Evolutionary conservation across 2,888 invertebrate genomes (phyloP), one percentile per base, ranked within the genome.

Genomic region (Acanthosepion pharaonis): DNA sequence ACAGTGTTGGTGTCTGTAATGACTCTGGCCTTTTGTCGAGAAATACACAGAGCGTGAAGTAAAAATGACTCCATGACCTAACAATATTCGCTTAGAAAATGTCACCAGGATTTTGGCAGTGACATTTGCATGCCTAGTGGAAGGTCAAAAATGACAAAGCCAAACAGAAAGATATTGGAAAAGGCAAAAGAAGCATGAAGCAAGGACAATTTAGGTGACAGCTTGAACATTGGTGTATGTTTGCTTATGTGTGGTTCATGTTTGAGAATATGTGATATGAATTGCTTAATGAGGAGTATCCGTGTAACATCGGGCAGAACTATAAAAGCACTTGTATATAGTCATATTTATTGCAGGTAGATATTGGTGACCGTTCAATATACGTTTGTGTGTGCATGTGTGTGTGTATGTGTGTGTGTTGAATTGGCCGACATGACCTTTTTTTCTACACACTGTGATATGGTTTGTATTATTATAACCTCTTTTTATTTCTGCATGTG

Each of bases 91-190:
- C 78, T n/a, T 33, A n/a, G 78, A 78, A 78, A 78, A 78, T 78
- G 78, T 78, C 78, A 78, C n/a, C n/a, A 78, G 78, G n/a, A 78
- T 78, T 78, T 78, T 78, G 78, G 78, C n/a, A 78, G 78, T 78
- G 78, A 33, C 78, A 78, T 78, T 78, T 78, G 33, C 78, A 33
- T 78, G 78, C 18, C 15, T 78, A 78, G n/a, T 33, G 78, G 15
- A n/a, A 33, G n/a, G n/a, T n/a, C 28, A 33, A 78, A 78, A 33
- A 78, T 33, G 5, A 78, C 33, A 78, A 78, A n/a, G 23, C n/a
- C 23, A 5, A 78, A 78, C n/a, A 78, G n/a, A n/a, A 11, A 78
- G 23, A n/a, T 18, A 78, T n/a, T 33, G n/a, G n/a, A 78, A 78
- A 78, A 33, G n/a, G 78, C n/a, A 78, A 18, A 78, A n/a, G n/a